Evolutionary conservation across 2,113 vertebrate genomes (phyloP), one percentile per base, ranked within the genome.

Genomic region (Raja brachyura): DNA sequence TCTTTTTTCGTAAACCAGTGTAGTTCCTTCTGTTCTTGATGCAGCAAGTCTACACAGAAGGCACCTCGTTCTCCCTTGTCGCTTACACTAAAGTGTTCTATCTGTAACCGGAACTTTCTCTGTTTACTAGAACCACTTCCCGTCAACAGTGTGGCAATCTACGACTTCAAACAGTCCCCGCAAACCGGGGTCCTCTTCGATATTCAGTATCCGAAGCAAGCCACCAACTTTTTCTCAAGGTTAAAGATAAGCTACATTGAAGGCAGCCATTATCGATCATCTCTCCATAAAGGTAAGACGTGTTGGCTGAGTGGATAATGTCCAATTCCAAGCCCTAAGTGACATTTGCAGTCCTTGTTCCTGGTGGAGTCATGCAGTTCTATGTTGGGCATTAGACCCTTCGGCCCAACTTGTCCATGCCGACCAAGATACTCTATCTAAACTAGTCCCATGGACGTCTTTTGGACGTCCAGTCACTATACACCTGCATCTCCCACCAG

Each of bases 241-340:
- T 98, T 99, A 33, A 99, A 99, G 95, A 99, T 99, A 96, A 99
- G 98, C 96, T 99, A 97, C 90, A 97, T 96, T n/a, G 98, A 99
- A 95, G 98, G 97, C 11, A 95, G 93, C 28, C 97, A 98, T 83
- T 97, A 95, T 75, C 94, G 97, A 56, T 97, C 96, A 0, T 98
- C 99, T 96, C 95, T 99, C 11, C 99, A 99, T 90, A 99, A 98
- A 98, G 98, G 98, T 99, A 95, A 94, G 93, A 68, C 25, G 54
- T 16, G 48, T 73, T 8, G 59, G 18, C 7, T 81, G 54, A 54
- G 33, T 16, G 33, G 33, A 16, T 81, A 18, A 48, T 81, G 54
- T 48, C 68, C 70, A 10, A 48, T 39, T 90, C 73, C 66, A 8
- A 13, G 18, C 66, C n/a, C n/a, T n/a, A n/a, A n/a, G n/a, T n/a